Percentiles rank a stretch among this genome's conserved stretches.
phyloP scores from a whole-genome alignment of 2,113 vertebrate species.

The Xenopus borealis region DNA sequence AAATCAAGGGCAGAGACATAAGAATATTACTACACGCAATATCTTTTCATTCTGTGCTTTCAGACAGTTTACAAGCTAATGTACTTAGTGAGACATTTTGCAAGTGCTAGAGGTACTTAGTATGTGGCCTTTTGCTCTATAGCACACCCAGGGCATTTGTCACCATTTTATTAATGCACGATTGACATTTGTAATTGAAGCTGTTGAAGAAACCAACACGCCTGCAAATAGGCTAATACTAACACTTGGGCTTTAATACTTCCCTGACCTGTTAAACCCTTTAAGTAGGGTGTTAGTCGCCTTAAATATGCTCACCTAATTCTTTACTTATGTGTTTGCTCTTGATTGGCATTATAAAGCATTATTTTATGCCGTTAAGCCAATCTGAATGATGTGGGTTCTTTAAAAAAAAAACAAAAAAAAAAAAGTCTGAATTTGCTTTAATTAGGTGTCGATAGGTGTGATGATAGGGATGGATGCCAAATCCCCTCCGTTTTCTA shows the following conservation, averaged over 20 bases:
- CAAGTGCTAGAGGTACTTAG: conserved; percentile 38
- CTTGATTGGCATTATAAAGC: no score
- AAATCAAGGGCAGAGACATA: no score
- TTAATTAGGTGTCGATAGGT: no score
- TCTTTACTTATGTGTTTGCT: not conserved
- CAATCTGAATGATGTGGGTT: no score
- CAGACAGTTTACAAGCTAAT: conserved; percentile 36
- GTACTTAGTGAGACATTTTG: conserved; percentile 35
- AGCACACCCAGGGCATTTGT: conserved; percentile 28
- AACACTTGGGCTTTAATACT: conserved; percentile 9
- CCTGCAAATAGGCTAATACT: not conserved
- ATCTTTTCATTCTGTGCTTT: conserved; percentile 24
- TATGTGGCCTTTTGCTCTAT: conserved; percentile 27
- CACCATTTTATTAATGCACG: conserved; percentile 19
- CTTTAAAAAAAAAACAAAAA: no score
- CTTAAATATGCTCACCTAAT: not conserved
- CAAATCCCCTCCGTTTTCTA: no score
- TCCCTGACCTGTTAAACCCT: not conserved
- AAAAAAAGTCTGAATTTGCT: no score
- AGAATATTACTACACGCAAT: no score
- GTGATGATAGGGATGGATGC: no score
- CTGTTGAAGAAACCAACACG: not conserved
- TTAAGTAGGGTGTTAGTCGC: not conserved
- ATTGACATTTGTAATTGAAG: conserved; percentile 38
- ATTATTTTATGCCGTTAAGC: no score